A percentile compares a stretch with the other conserved stretches of the same genome.
These are phyloP conservation scores for Nemotelus nigrinus DNA, from an alignment of 2,888 invertebrate genomes.

Conservation along the genomic window DNA sequence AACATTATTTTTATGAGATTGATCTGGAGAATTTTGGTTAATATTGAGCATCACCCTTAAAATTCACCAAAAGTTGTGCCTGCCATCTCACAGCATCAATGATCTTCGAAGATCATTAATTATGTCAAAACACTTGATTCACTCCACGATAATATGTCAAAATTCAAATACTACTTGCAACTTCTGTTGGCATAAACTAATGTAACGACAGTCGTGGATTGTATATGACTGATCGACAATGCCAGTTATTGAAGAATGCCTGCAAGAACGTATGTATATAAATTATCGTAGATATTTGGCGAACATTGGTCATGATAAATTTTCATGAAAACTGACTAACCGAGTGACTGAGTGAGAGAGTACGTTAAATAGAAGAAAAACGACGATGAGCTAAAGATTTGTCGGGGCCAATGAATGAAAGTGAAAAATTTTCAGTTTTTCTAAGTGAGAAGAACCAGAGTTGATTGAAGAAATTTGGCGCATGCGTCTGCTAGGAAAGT, in stretches of 20 bases:
- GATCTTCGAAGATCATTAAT: constrained; percentile 28
- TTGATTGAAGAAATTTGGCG: too few relatives aligned
- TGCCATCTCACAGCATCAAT: not conserved
- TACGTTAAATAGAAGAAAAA: not conserved
- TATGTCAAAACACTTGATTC: constrained; percentile 13
- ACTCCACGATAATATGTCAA: constrained; percentile 7
- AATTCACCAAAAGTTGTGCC: too few relatives aligned
- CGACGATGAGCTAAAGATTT: not conserved
- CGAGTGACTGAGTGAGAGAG: too few relatives aligned
- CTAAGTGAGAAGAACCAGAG: not conserved
- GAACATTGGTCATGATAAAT: not conserved
- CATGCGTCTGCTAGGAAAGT: too few relatives aligned
- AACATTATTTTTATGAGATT: too few relatives aligned
- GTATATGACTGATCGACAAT: not conserved
- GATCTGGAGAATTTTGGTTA: too few relatives aligned
- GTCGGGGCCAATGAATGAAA: not conserved
- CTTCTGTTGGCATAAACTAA: constrained; percentile 10
- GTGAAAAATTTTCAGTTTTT: not conserved
- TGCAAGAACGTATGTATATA: not conserved
- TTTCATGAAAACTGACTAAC: not conserved
- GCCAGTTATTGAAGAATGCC: not conserved
- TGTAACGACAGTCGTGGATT: constrained; percentile 13
- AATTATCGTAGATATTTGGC: too few relatives aligned
- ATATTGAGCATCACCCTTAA: too few relatives aligned
- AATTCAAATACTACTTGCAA: constrained; percentile 5